Evolutionary conservation across 2,797 vertebrate species (phyloP), one percentile per base, ranked within the genome.

Genomic region (Poliocrania exsul): DNA sequence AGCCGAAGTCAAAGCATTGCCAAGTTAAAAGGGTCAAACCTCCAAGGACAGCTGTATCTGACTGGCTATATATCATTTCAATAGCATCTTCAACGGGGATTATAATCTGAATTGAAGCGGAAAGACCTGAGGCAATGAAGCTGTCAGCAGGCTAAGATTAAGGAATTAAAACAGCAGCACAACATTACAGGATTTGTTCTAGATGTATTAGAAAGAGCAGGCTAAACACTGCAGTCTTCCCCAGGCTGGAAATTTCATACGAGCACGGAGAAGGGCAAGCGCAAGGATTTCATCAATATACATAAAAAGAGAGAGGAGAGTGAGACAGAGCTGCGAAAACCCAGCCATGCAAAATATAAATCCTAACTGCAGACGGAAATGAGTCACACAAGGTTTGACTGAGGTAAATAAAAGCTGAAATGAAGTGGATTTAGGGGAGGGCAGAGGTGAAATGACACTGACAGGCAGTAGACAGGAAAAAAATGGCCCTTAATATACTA

Each of bases 101-200:
- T 98, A 98, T 97, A 97, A 97, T 97, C 97, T 97, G 97, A 97
- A 97, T 94, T 91, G 96, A 97, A 97, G 97, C 93, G 96, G 95
- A 97, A 97, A 97, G 97, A 97, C 96, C 96, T n/a, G 69, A 93
- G 93, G 97, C 97, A 97, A 97, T 97, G 97, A 97, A 98, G 96
- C 97, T 98, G 97, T 97, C 97, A 98, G 83, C 88, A 94, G 96
- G 70, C 96, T 94, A 97, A 97, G 96, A 97, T 97, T 97, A 98
- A 97, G 97, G 97, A 97, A 97, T 97, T 97, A 97, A 97, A 97
- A 95, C 96, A 95, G 96, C 94, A 94, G 96, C 94, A 94, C 89
- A 96, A 92, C 92, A 84, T 94, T 93, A 94, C 83, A 95, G 95
- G 96, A 97, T 96, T 97, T 95, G 95, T 97, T 97, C 61, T 93